phyloP scores from a whole-genome alignment of 1,140 invertebrate genomes.

The Atta texana region DNA sequence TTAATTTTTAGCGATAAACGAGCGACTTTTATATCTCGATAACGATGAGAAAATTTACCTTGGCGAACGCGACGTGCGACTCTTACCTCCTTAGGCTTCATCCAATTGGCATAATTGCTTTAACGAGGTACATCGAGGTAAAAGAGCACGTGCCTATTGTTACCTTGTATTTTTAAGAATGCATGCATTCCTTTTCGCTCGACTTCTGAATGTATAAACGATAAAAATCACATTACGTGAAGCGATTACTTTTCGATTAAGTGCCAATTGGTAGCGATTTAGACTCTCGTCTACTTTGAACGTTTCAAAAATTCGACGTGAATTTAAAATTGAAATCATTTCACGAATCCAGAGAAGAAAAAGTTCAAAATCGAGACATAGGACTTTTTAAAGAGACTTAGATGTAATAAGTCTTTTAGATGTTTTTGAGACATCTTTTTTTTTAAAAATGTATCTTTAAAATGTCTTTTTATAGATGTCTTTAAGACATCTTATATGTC shows the following conservation, averaged over 20 bases:
- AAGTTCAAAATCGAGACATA: too few relatives aligned
- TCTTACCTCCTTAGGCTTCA: constrained; percentile 28
- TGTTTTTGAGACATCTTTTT: too few relatives aligned
- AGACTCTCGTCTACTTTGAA: not conserved
- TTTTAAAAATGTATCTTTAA: too few relatives aligned
- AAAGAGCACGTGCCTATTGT: constrained; percentile 56
- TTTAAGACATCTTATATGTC: too few relatives aligned
- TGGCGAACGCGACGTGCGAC: not conserved
- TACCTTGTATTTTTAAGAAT: constrained; percentile 29
- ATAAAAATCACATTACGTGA: constrained; percentile 19
- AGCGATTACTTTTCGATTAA: constrained; percentile 14
- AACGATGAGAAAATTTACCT: not conserved
- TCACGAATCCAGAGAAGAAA: too few relatives aligned
- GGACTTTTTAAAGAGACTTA: too few relatives aligned
- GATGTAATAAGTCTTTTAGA: too few relatives aligned
- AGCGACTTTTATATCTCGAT: not conserved
- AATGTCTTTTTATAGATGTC: too few relatives aligned
- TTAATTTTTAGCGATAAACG: not conserved
- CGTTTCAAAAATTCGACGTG: not conserved
- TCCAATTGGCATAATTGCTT: constrained; percentile 55
- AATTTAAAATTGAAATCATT: not conserved
- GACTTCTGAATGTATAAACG: constrained; percentile 21
- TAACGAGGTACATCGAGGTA: constrained; percentile 48
- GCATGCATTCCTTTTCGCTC: constrained; percentile 7
- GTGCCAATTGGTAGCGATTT: not conserved